Percentiles rank a stretch among this genome's conserved stretches.
Conservation (phyloP, 2,888 invertebrate genomes). For the Apoda limacodes region DNA sequence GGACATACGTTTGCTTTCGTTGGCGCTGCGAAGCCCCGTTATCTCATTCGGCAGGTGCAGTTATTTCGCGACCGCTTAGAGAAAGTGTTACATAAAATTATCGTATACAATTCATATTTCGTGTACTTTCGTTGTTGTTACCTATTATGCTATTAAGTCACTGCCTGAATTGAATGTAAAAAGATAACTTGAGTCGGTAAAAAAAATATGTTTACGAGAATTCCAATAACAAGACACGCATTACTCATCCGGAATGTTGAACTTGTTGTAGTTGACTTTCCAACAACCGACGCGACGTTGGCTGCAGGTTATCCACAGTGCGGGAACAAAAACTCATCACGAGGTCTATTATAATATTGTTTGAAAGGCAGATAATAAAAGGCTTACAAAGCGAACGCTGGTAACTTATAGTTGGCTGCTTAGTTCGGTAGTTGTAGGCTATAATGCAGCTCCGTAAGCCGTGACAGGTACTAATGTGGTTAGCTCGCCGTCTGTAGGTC, state of each 20-base stretch:
- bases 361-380: no score
- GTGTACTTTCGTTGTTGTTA: no score
- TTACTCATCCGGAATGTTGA: constrained; percentile 41
- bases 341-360: no score
- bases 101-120: no score
- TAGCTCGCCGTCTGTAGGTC: constrained; percentile 26
- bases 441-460: constrained; percentile 18
- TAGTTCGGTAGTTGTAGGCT: no score
- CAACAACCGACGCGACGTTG: constrained; percentile 55
- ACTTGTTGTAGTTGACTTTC: constrained; percentile 45
- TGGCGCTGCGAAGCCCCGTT: constrained; percentile 50
- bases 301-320: constrained; percentile 53
- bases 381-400: no score
- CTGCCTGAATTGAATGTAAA: no score
- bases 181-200: no score
- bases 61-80: constrained; percentile 39
- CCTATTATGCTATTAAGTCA: no score
- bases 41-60: constrained; percentile 65
- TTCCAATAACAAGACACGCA: no score
- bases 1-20: constrained; percentile 58
- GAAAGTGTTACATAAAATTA: constrained; percentile 62
- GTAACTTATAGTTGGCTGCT: no score
- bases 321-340: constrained; percentile 48
- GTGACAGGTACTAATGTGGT: constrained; percentile 32
- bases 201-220: no score